Evolutionary conservation across 2,888 invertebrate species (phyloP), one percentile per base, ranked within the genome.

Genomic region (Leptodirus hochenwartii): DNA sequence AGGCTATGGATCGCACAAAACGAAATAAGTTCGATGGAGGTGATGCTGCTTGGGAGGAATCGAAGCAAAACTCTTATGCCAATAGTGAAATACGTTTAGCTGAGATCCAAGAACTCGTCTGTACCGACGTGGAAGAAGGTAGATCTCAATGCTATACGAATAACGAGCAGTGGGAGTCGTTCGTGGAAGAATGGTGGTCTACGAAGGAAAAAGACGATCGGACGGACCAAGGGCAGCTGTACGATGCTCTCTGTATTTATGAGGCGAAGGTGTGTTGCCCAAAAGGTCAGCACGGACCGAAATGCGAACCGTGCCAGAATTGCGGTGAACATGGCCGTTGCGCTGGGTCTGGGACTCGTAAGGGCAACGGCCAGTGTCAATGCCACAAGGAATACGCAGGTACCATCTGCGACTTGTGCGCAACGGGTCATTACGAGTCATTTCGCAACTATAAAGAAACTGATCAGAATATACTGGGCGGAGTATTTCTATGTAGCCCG

Each of bases 31-130:
- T 79, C 55, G 90, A 84, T 43, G 91, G 91, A 3, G 91, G 91
- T 1, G 90, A 91, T 51, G 71, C 87, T 0, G 85, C 82, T 4
- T 91, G 90, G 87, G 91, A 91, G 50, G 84, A 87, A 51, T 75
- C 84, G 46, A 82, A 84, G 42, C 55, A 84, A 30, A 72, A 74
- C 29, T 70, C 74, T 2, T 91, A 90, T 50, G 69, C 76, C 37
- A 75, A 67, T 6, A 87, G 90, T 51, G 93, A 91, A 62, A 73
- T 91, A 14, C 65, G 95, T 27, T 59, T 93, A 22, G 71, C 85
- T 9, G 95, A 95, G 53, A 85, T 93, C 30, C 80, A 88, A 54
- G 91, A 93, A 46, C 62, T 70, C 13, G 56, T 91, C 5, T 95
- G 95, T 51, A 65, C 66, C 10, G 84, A 84, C 35, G 62, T 75